A percentile compares a stretch with the other conserved stretches of the same genome.
phyloP scores from a whole-genome alignment of 2,113 vertebrate genomes.

The Falcunculus frontatus region DNA sequence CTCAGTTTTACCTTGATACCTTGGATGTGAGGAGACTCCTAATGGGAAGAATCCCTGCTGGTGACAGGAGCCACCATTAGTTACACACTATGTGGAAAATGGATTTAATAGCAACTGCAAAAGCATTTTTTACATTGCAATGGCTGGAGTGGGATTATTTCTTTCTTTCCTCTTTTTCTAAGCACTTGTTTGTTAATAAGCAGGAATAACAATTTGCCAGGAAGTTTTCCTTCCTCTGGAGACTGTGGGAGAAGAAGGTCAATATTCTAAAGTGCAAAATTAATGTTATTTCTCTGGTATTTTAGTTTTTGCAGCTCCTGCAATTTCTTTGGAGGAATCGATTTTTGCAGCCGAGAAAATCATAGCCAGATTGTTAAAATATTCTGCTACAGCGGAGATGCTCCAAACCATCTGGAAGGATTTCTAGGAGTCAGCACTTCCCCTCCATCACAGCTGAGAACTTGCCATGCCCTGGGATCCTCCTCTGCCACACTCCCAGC shows the following conservation, averaged over 20 bases:
- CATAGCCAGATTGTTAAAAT: conserved; percentile 75
- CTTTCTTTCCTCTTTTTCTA: not conserved
- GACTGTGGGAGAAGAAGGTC: not conserved
- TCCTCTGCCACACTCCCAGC: not conserved
- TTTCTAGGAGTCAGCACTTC: conserved; percentile 70
- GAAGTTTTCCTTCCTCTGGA: not conserved
- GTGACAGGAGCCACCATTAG: not conserved
- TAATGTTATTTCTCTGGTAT: conserved; percentile 28
- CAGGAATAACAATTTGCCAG: not conserved
- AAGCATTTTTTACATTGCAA: not conserved
- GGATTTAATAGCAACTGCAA: not conserved
- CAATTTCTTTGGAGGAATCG: conserved; percentile 58
- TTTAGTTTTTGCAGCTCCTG: conserved; percentile 53
- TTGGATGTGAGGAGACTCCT: not conserved
- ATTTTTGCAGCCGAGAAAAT: conserved; percentile 45
- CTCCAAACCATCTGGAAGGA: conserved; percentile 73
- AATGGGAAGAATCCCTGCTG: not conserved
- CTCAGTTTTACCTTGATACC: not conserved
- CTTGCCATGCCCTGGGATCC: not conserved
- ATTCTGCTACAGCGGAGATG: conserved; percentile 63
- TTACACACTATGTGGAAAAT: not conserved
- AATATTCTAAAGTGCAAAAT: conserved; percentile 52
- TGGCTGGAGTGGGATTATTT: not conserved
- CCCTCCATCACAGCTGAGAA: not conserved
- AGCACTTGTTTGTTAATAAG: not conserved